Conservation (phyloP, 2,797 vertebrate species). For the Gambelia wislizenii region DNA sequence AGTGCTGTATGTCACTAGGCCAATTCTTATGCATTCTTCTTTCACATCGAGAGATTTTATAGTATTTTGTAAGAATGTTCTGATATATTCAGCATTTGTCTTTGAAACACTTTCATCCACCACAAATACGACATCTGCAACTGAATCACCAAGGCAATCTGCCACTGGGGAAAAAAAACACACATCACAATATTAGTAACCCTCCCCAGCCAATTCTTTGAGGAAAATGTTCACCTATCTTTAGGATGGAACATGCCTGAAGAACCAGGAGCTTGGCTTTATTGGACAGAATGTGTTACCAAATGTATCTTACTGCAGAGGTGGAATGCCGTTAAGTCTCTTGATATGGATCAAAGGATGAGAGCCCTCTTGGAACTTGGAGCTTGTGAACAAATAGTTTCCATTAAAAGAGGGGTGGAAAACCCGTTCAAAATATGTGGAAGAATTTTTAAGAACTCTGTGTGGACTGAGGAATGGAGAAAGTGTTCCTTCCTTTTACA, state of each 20-base stretch:
- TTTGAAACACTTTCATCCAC: conserved; percentile 61
- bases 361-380: not conserved
- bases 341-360: not conserved
- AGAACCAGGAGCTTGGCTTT: not conserved
- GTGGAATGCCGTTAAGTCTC: not conserved
- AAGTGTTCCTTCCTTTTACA: not conserved
- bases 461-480: not conserved
- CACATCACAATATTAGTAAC: not conserved
- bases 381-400: not conserved
- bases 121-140: conserved; percentile 76
- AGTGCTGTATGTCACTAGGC: conserved; percentile 61
- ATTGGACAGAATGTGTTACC: not conserved
- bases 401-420: not conserved
- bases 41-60: conserved; percentile 64
- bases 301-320: not conserved
- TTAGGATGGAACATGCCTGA: too few relatives aligned
- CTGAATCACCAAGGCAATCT: conserved; percentile 64
- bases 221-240: not conserved
- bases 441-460: not conserved
- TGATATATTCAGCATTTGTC: conserved; percentile 58
- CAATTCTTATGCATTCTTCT: conserved; percentile 62
- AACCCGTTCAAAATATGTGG: not conserved
- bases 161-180: not conserved
- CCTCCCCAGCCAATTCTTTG: not conserved
- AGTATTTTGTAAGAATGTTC: conserved; percentile 64